These are phyloP conservation scores for Gopherus evgoodei DNA, from an alignment of 2,113 vertebrate species.

Conservation along the genomic window DNA sequence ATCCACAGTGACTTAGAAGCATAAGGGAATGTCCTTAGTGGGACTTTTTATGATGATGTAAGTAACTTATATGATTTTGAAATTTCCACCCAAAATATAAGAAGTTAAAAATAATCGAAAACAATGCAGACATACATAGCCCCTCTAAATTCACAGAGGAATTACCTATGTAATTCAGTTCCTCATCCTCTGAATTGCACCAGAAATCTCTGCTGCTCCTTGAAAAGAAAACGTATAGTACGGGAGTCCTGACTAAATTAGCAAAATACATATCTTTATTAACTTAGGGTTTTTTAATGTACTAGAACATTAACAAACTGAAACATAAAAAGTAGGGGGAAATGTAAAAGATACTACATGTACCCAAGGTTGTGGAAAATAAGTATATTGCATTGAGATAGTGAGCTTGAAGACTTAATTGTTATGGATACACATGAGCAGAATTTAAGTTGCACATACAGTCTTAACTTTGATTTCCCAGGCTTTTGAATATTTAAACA, in stretches of 20 bases:
- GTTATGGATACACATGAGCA: fast-evolving
- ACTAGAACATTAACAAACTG: background rate
- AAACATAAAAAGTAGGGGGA: background rate
- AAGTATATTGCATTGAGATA: background rate
- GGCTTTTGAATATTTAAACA: background rate
- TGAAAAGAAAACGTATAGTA: background rate
- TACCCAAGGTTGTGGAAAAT: background rate
- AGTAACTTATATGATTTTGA: background rate
- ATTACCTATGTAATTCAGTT: background rate
- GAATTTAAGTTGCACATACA: background rate
- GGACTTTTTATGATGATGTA: background rate
- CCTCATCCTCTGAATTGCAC: background rate
- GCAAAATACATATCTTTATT: background rate
- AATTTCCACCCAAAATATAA: background rate
- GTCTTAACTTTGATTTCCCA: background rate
- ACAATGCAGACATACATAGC: background rate
- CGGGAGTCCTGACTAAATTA: background rate
- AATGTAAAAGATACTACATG: background rate
- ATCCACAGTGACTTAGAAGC: background rate
- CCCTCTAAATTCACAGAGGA: background rate
- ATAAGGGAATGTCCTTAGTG: background rate
- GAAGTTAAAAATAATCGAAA: background rate
- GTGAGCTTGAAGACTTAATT: background rate
- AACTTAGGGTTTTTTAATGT: background rate
- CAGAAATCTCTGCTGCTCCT: background rate